Conservation (phyloP, 2,113 vertebrate genomes). For the Nibea coibor region DNA sequence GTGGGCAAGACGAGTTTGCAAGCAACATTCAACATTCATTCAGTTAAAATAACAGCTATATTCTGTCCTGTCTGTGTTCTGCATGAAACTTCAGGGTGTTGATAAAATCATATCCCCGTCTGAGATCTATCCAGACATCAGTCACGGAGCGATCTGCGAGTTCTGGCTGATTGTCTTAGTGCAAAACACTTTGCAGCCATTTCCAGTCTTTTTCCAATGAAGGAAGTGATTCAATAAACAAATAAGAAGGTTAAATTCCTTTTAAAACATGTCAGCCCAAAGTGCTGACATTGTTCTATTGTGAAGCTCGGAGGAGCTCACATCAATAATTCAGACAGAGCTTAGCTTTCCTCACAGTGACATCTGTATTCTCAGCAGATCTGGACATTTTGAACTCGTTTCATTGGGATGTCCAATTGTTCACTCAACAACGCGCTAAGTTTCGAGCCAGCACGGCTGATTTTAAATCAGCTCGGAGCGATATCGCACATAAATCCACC, state of each 20-base stretch:
- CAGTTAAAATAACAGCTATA: slow-evolving; percentile 1
- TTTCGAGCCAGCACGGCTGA: neutral
- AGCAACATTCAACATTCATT: slow-evolving; percentile 7
- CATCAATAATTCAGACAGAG: slow-evolving; percentile 33
- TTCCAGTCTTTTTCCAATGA: slow-evolving; percentile 50
- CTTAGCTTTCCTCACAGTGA: slow-evolving; percentile 14
- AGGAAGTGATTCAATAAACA: slow-evolving; percentile 44
- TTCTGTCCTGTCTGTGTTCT: neutral
- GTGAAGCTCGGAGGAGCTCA: neutral
- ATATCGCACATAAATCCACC: neutral
- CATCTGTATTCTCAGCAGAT: slow-evolving; percentile 22
- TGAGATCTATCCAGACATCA: neutral
- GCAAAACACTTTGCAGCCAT: slow-evolving; percentile 34
- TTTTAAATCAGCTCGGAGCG: neutral
- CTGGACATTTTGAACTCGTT: neutral
- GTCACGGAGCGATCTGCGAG: neutral
- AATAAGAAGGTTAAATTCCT: slow-evolving; percentile 33
- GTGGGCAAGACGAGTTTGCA: neutral
- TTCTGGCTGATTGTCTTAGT: neutral
- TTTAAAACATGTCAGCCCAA: slow-evolving; percentile 16
- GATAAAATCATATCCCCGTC: neutral
- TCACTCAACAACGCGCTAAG: neutral
- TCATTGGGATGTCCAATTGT: neutral
- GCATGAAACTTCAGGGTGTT: neutral
- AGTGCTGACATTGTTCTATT: slow-evolving; percentile 43